Conservation (phyloP, 2,113 vertebrate species). For the Peromyscus polionotus region DNA sequence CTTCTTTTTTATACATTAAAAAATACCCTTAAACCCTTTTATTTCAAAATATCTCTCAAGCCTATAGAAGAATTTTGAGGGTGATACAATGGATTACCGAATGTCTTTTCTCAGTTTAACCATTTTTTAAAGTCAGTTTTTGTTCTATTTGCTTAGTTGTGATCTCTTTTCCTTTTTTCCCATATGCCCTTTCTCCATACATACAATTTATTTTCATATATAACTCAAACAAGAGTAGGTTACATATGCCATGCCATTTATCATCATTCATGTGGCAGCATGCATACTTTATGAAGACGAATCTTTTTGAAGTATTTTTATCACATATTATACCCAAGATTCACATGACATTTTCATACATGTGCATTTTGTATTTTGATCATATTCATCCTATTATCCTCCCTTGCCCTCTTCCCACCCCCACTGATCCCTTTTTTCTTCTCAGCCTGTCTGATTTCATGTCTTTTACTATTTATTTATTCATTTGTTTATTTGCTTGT, state of each 20-base stretch:
- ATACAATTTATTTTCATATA: slow-evolving; percentile 4
- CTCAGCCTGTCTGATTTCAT: not conserved
- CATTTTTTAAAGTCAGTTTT: slow-evolving; percentile 27
- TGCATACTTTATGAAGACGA: not conserved
- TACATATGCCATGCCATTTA: not conserved
- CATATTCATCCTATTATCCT: not conserved
- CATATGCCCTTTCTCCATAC: not conserved
- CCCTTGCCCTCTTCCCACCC: not conserved
- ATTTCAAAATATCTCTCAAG: slow-evolving; percentile 30
- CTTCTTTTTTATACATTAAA: not conserved
- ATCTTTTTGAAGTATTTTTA: not conserved
- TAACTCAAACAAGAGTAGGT: slow-evolving; percentile 16
- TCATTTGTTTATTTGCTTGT: not conserved
- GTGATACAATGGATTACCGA: not conserved
- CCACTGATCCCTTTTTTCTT: not conserved
- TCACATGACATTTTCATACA: not conserved
- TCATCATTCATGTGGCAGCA: not conserved
- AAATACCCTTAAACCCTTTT: not conserved
- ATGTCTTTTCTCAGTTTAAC: not conserved
- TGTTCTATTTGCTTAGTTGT: not conserved
- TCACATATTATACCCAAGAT: not conserved
- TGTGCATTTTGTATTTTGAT: not conserved
- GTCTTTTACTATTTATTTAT: not conserved
- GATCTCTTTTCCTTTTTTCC: not conserved
- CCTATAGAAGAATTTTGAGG: not conserved